phyloP scores from a whole-genome alignment of 2,888 invertebrate genomes.

The Tricholauxania praeusta region DNA sequence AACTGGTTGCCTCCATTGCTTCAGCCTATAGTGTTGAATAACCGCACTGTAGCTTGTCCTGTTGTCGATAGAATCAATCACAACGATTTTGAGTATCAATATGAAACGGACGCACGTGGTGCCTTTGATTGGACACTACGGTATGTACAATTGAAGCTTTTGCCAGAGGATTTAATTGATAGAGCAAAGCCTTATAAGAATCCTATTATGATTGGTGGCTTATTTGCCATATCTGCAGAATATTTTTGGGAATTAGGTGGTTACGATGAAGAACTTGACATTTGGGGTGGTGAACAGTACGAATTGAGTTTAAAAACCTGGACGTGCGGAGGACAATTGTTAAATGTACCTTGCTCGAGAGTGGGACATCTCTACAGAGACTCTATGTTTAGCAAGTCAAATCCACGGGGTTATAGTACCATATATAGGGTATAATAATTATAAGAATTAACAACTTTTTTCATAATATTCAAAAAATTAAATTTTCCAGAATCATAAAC shows the following conservation, averaged over 20 bases:
- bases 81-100: constrained; percentile 94
- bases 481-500: constrained; percentile 80
- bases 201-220: constrained; percentile 97
- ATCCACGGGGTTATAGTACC: constrained; percentile 91
- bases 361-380: constrained; percentile 93
- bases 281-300: constrained; percentile 99
- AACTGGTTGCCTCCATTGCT: constrained; percentile 94
- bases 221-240: constrained; percentile 91
- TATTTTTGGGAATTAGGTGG: constrained; percentile 99
- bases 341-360: constrained; percentile 93
- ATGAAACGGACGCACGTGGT: constrained; percentile 94
- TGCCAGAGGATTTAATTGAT: constrained; percentile 62
- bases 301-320: constrained; percentile 97
- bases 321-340: constrained; percentile 95
- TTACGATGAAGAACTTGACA: constrained; percentile 91
- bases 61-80: constrained; percentile 96
- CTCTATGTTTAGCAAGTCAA: constrained; percentile 88
- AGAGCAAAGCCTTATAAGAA: constrained; percentile 72
- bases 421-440: constrained; percentile 64
- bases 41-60: constrained; percentile 91
- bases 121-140: constrained; percentile 98
- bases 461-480: constrained; percentile 51
- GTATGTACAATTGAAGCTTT: constrained; percentile 89
- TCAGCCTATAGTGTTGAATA: constrained; percentile 89
- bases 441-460: constrained; percentile 77